Percentiles rank a stretch among this genome's conserved stretches.
These are phyloP conservation scores for Pandemis corylana DNA, from an alignment of 2,888 invertebrate species.

Conservation along the genomic window DNA sequence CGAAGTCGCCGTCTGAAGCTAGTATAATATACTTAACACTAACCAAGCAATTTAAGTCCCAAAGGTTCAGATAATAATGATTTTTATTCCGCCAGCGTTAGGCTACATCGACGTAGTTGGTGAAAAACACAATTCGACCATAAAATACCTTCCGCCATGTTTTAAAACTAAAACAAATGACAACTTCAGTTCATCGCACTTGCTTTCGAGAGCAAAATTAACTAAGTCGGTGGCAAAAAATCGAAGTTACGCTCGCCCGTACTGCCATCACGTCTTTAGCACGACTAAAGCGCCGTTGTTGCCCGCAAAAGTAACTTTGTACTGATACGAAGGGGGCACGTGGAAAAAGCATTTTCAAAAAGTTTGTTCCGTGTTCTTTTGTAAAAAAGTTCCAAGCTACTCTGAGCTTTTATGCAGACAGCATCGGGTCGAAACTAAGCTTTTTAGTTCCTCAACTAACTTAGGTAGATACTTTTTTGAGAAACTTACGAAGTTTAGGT, in stretches of 20 bases:
- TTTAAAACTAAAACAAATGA: slow-evolving; percentile 7
- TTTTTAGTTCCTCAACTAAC: slow-evolving; percentile 9
- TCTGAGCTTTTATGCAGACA: slow-evolving; percentile 3
- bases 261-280: neutral
- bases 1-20: too few species aligned
- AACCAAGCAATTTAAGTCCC: too few species aligned
- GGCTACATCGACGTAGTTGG: too few species aligned
- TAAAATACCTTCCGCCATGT: neutral
- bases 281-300: neutral
- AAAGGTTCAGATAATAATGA: too few species aligned
- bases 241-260: neutral
- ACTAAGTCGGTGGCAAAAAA: neutral
- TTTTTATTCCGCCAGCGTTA: too few species aligned
- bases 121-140: neutral
- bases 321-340: neutral
- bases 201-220: neutral
- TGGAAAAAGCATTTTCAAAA: slow-evolving; percentile 7
- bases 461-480: slow-evolving; percentile 3
- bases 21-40: too few species aligned
- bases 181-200: neutral
- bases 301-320: slow-evolving; percentile 2
- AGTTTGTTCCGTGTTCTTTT: neutral
- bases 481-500: neutral
- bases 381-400: neutral
- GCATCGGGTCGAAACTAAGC: slow-evolving; percentile 7